phyloP scores from a whole-genome alignment of 2,888 invertebrate species.

The Athripsodes cinereus region DNA sequence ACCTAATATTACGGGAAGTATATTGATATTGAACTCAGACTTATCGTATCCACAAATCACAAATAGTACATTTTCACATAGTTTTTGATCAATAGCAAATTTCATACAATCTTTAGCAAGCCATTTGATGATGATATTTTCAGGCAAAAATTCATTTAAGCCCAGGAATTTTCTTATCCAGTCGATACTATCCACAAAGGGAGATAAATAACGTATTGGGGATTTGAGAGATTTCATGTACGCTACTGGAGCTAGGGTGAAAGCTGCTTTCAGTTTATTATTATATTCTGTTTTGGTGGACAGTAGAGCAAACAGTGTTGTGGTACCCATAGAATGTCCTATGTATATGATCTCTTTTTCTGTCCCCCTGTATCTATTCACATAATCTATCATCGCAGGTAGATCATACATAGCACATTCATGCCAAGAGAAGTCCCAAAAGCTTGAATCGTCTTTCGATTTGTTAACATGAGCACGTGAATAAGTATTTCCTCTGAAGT shows the following conservation, averaged over 20 bases:
- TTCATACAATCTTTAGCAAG: slow-evolving; percentile 58
- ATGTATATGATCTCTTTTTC: slow-evolving; percentile 60
- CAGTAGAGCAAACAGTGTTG: slow-evolving; percentile 65
- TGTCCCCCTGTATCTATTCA: slow-evolving; percentile 39
- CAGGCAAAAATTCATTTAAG: slow-evolving; percentile 68
- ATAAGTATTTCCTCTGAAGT: slow-evolving; percentile 76
- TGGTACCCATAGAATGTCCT: slow-evolving; percentile 90
- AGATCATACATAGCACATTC: slow-evolving; percentile 84
- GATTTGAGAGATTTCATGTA: slow-evolving; percentile 60
- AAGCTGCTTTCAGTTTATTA: slow-evolving; percentile 58
- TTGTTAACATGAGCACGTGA: slow-evolving; percentile 57
- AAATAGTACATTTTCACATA: slow-evolving; percentile 71
- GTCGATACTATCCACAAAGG: slow-evolving; percentile 54
- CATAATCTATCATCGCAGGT: slow-evolving; percentile 75
- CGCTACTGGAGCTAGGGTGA: slow-evolving; percentile 65
- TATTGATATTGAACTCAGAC: slow-evolving; percentile 58
- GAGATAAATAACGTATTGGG: slow-evolving; percentile 62
- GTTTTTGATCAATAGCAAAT: slow-evolving; percentile 48
- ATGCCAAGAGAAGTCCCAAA: slow-evolving; percentile 78
- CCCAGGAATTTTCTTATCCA: slow-evolving; percentile 60
- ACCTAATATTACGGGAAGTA: slow-evolving; percentile 61
- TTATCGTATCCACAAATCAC: slow-evolving; percentile 66
- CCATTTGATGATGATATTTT: slow-evolving; percentile 53
- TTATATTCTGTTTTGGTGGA: slow-evolving; percentile 63
- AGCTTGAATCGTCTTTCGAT: slow-evolving; percentile 49